Evolutionary conservation across 2,113 vertebrate genomes (phyloP).

Genomic region (Cyanoderma ruficeps): DNA sequence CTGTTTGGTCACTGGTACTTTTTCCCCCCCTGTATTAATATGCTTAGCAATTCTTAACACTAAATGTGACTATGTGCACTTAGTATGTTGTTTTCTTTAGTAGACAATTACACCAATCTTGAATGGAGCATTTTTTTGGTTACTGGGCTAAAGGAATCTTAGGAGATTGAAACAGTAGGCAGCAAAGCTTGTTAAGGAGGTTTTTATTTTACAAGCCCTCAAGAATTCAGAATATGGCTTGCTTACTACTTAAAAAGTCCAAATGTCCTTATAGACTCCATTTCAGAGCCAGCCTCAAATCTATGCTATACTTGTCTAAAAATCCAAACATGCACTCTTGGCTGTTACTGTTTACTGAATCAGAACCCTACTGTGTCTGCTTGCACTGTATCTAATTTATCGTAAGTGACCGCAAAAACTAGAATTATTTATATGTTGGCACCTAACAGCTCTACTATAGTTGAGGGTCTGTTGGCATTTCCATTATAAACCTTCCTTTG

Average conservation of each 20-base stretch:
- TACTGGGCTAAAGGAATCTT: slow-evolving; percentile 61
- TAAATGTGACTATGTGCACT: not conserved
- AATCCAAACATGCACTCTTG: slow-evolving; percentile 66
- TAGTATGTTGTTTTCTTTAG: slow-evolving; percentile 23
- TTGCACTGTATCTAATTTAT: slow-evolving; percentile 77
- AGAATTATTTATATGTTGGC: slow-evolving; percentile 77
- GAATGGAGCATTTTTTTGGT: slow-evolving; percentile 57
- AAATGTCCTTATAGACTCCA: slow-evolving; percentile 49
- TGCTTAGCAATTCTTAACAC: slow-evolving; percentile 33
- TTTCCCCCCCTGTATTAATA: not conserved
- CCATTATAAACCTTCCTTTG: slow-evolving; percentile 74
- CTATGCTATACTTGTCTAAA: slow-evolving; percentile 71
- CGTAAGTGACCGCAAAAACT: slow-evolving; percentile 71
- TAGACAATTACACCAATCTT: slow-evolving; percentile 52
- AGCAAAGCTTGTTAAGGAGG: slow-evolving; percentile 66
- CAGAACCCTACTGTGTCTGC: slow-evolving; percentile 70
- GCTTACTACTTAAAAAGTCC: slow-evolving; percentile 43
- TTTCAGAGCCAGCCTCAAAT: slow-evolving; percentile 59
- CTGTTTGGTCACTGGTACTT: not conserved
- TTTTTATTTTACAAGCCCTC: slow-evolving; percentile 62
- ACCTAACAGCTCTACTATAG: slow-evolving; percentile 63
- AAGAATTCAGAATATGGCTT: slow-evolving; percentile 65
- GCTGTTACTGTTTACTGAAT: slow-evolving; percentile 68
- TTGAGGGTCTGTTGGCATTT: slow-evolving; percentile 78
- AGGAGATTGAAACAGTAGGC: slow-evolving; percentile 67